Evolutionary conservation across 2,113 vertebrate genomes (phyloP).

Genomic region (Seriola quinqueradiata): DNA sequence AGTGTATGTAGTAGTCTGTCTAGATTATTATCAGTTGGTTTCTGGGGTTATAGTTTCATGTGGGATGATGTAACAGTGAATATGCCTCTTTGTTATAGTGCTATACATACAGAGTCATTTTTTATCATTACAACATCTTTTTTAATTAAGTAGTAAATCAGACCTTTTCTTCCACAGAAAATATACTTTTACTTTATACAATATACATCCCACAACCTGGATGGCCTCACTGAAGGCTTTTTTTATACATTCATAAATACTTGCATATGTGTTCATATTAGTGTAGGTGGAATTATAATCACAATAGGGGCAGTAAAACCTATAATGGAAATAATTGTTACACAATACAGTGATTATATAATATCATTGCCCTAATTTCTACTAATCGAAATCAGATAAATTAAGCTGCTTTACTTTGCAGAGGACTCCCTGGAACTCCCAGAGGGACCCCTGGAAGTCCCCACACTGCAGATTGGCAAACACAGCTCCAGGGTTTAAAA

Average conservation of each 20-base stretch:
- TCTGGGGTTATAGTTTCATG: background rate
- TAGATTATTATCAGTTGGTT: background rate
- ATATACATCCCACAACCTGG: background rate
- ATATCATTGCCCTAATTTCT: conserved; percentile 41
- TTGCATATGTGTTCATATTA: background rate
- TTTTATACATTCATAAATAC: background rate
- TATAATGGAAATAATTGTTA: conserved; percentile 42
- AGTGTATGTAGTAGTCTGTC: background rate
- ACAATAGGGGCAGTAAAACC: conserved; percentile 3
- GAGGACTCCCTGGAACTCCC: conserved; percentile 44
- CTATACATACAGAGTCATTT: background rate
- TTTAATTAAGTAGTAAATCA: background rate
- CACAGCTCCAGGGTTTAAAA: conserved; percentile 4
- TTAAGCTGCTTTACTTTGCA: conserved; percentile 30
- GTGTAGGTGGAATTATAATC: background rate
- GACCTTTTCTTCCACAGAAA: background rate
- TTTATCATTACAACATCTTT: background rate
- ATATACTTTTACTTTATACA: background rate
- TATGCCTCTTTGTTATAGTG: no score
- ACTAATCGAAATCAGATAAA: conserved; percentile 36
- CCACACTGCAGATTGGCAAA: conserved; percentile 1
- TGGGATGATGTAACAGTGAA: background rate
- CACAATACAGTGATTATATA: conserved; percentile 47
- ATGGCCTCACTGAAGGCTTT: background rate
- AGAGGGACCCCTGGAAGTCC: conserved; percentile 32